Percentiles rank a stretch among this genome's conserved stretches.
phyloP scores from a whole-genome alignment of 2,888 invertebrate species.

The Tinea trinotella region DNA sequence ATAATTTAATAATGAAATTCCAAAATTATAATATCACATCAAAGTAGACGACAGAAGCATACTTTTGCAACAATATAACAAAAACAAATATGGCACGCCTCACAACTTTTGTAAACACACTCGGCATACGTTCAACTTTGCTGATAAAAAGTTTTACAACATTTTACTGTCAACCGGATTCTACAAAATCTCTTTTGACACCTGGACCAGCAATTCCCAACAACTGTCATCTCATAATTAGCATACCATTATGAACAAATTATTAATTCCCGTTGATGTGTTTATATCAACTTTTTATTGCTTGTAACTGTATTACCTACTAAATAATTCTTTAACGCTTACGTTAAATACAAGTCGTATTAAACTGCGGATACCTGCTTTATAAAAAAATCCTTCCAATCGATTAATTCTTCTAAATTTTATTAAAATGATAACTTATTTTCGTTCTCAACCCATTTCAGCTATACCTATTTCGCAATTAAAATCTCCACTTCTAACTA shows the following conservation, averaged over 20 bases:
- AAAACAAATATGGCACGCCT: constrained; percentile 11
- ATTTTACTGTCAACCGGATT: constrained; percentile 12
- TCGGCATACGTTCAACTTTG: neutral
- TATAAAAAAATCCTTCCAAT: too few relatives aligned
- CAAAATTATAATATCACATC: neutral
- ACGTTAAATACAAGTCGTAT: too few relatives aligned
- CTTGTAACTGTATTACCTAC: too few relatives aligned
- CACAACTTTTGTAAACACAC: neutral
- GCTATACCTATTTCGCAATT: too few relatives aligned
- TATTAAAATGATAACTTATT: too few relatives aligned
- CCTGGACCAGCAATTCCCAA: constrained; percentile 1
- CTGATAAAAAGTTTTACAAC: constrained; percentile 5
- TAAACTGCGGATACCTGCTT: too few relatives aligned
- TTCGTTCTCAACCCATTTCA: too few relatives aligned
- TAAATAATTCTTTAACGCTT: too few relatives aligned
- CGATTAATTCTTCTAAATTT: too few relatives aligned
- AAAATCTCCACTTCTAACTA: too few relatives aligned
- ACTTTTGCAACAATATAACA: constrained; percentile 3
- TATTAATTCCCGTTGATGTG: neutral
- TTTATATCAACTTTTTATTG: too few relatives aligned
- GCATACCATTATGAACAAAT: neutral
- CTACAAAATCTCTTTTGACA: neutral
- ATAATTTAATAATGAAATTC: neutral
- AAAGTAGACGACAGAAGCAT: neutral
- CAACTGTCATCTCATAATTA: constrained; percentile 6